A percentile compares a stretch with the other conserved stretches of the same genome.
Evolutionary conservation across 2,797 vertebrate genomes (phyloP).

Genomic region (Galago senegalensis): DNA sequence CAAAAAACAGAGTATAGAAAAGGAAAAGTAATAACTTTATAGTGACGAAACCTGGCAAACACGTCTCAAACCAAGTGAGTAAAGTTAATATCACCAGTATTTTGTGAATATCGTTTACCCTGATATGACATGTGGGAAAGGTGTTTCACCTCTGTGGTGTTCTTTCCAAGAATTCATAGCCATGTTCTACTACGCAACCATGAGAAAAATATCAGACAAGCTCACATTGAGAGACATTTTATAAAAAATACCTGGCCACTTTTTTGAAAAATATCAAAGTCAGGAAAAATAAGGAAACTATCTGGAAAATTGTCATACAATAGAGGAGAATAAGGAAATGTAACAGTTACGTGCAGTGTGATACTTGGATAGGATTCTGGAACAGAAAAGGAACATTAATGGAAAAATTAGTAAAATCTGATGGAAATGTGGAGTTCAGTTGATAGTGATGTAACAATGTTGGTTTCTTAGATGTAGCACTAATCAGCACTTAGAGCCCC

Average conservation of each 20-base stretch:
- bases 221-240: not conserved
- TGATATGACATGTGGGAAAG: not conserved
- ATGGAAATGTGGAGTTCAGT: slow-evolving; percentile 1
- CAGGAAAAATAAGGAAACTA: not conserved
- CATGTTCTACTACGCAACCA: not conserved
- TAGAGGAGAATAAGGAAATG: not conserved
- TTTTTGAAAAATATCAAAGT: not conserved
- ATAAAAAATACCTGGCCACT: not conserved
- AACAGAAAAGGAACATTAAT: not conserved
- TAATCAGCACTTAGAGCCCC: too few relatives aligned
- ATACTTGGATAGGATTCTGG: not conserved
- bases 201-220: not conserved
- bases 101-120: not conserved
- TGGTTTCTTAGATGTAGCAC: slow-evolving; percentile 6
- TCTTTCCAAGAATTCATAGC: not conserved
- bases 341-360: not conserved
- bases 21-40: not conserved
- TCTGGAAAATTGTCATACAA: not conserved
- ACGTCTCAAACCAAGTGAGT: not conserved
- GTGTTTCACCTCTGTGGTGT: not conserved
- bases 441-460: not conserved
- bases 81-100: not conserved
- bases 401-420: not conserved
- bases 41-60: not conserved
- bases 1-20: not conserved